These are phyloP conservation scores for Ophion costatus DNA, from an alignment of 2,888 invertebrate genomes.

Conservation along the genomic window DNA sequence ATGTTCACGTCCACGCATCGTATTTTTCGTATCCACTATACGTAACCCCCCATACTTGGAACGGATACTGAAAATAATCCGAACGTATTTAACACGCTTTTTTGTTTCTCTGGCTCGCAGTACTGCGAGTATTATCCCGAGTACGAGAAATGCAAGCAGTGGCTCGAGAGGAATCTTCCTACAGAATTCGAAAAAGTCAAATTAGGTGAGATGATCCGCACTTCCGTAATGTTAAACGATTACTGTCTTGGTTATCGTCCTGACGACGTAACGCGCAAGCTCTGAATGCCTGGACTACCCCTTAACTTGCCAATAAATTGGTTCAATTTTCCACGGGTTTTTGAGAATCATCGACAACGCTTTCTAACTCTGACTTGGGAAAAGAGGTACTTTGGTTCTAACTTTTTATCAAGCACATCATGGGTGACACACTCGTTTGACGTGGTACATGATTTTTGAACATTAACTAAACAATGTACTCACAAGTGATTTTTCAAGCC, in stretches of 20 bases:
- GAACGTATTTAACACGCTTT: conserved; percentile 19
- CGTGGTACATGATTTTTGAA: too few species aligned
- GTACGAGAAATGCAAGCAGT: conserved; percentile 98
- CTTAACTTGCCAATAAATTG: background rate
- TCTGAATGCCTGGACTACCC: too few species aligned
- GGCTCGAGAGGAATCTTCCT: conserved; percentile 97
- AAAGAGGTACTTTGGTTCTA: too few species aligned
- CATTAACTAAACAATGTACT: too few species aligned
- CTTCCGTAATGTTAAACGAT: background rate
- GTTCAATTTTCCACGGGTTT: background rate
- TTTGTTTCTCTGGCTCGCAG: conserved; percentile 83
- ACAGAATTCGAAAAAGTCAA: conserved; percentile 96
- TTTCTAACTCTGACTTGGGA: too few species aligned
- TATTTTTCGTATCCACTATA: background rate
- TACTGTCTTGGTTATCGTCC: background rate
- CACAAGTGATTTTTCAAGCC: too few species aligned
- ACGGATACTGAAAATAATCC: background rate
- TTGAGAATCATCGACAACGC: too few species aligned
- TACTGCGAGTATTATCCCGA: conserved; percentile 99
- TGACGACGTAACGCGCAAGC: background rate
- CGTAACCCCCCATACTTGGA: conserved; percentile 26
- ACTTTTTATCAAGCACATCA: too few species aligned
- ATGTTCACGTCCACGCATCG: background rate
- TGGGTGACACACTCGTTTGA: too few species aligned
- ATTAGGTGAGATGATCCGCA: conserved; percentile 85